Conservation (phyloP, 2,797 vertebrate species). For the Cacajao melanocephalus region DNA sequence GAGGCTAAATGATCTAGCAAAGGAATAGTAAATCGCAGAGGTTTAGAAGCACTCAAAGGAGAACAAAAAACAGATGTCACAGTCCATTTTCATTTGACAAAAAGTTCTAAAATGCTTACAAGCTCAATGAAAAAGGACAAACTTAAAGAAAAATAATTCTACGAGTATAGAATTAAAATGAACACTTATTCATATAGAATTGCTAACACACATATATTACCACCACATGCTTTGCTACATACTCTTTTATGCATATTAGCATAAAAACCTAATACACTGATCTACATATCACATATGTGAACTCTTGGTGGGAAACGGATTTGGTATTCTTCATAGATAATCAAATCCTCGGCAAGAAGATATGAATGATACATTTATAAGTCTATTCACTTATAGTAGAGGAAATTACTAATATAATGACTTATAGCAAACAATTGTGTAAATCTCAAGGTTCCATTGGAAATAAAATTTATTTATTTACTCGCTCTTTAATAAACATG, state of each 20-base stretch:
- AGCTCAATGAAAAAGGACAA: neutral
- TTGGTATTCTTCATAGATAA: neutral
- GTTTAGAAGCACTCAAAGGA: neutral
- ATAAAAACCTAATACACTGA: neutral
- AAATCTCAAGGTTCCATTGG: neutral
- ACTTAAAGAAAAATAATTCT: neutral
- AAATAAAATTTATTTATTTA: conserved; percentile 8
- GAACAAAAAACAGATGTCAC: neutral
- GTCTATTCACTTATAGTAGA: neutral
- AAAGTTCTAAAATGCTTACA: neutral
- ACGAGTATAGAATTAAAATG: neutral
- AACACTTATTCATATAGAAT: neutral
- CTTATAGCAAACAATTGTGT: neutral
- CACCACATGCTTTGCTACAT: neutral
- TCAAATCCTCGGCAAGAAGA: neutral
- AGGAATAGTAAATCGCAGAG: neutral
- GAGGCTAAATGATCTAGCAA: neutral
- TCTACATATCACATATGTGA: neutral
- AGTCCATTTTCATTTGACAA: conserved; percentile 29
- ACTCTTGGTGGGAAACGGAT: accelerated
- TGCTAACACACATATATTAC: neutral
- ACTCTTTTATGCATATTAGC: neutral
- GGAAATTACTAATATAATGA: neutral
- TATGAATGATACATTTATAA: neutral
- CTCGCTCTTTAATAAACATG: neutral